These are phyloP conservation scores for Scaptomyza montana DNA, from an alignment of 1,140 invertebrate species.

Conservation along the genomic window DNA sequence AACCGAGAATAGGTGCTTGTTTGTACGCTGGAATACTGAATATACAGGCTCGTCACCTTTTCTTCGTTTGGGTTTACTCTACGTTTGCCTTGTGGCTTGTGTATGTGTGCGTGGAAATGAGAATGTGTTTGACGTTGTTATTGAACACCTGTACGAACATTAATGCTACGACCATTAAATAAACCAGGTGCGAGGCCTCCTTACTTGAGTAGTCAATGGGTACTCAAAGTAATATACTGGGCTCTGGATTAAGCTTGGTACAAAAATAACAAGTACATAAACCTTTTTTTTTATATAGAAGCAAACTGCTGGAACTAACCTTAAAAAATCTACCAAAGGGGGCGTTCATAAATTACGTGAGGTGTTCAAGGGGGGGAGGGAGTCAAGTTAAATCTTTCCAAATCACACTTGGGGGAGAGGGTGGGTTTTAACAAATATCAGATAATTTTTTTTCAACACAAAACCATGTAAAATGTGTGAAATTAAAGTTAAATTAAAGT, in stretches of 20 bases:
- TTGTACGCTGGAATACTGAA: conserved; percentile 37
- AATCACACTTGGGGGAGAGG: no score
- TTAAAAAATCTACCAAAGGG: no score
- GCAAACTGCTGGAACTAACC: no score
- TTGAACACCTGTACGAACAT: conserved; percentile 56
- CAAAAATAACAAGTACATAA: no score
- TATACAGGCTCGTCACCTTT: conserved; percentile 13
- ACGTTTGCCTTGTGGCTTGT: conserved; percentile 15
- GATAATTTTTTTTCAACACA: no score
- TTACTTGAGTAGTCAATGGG: background rate
- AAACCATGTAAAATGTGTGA: no score
- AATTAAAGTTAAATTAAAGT: no score
- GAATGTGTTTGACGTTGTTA: conserved; percentile 16
- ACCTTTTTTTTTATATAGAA: no score
- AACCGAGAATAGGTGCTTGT: conserved; percentile 14
- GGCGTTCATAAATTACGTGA: no score
- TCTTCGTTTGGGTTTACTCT: conserved; percentile 6
- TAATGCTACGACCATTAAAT: conserved; percentile 23
- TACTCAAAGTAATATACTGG: background rate
- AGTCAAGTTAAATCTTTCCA: no score
- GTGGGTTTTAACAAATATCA: no score
- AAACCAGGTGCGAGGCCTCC: background rate
- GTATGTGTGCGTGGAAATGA: background rate
- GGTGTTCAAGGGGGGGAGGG: no score
- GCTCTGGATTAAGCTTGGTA: background rate